Evolutionary conservation across 1,140 invertebrate species (phyloP).

Genomic region (Drosophila ambigua): DNA sequence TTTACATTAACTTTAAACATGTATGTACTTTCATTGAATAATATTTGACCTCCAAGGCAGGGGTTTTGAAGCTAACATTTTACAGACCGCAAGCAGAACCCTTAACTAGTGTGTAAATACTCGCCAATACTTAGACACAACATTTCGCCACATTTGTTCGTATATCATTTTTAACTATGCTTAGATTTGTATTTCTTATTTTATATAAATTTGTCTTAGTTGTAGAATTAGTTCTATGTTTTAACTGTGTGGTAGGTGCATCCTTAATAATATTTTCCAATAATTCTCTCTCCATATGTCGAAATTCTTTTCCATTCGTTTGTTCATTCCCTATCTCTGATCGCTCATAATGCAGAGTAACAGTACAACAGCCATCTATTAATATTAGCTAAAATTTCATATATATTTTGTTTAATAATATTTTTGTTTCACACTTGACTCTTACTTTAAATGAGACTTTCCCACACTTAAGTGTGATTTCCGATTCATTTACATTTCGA

Average conservation of each 20-base stretch:
- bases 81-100: conserved; percentile 32
- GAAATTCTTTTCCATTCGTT: conserved; percentile 16
- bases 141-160: conserved; percentile 2
- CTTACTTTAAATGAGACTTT: conserved; percentile 23
- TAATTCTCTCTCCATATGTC: conserved; percentile 11
- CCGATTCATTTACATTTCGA: conserved; percentile 10
- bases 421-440: neutral
- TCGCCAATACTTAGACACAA: conserved; percentile 18
- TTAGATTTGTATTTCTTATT: conserved; percentile 13
- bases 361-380: conserved; percentile 41
- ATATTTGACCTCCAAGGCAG: conserved; percentile 1
- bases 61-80: conserved; percentile 19
- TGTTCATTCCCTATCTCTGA: neutral
- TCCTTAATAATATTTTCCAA: conserved; percentile 10
- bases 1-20: conserved; percentile 1
- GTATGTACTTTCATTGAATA: neutral
- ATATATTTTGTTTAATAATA: neutral
- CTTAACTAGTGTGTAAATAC: conserved; percentile 32
- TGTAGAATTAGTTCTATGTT: conserved; percentile 4
- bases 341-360: conserved; percentile 16
- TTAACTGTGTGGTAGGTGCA: conserved; percentile 15
- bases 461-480: conserved; percentile 7
- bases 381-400: conserved; percentile 28
- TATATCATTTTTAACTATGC: neutral
- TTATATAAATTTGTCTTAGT: conserved; percentile 7